Percentiles rank a stretch among this genome's conserved stretches.
These are phyloP conservation scores for Podarcis muralis DNA, from an alignment of 2,113 vertebrate genomes.

Conservation along the genomic window DNA sequence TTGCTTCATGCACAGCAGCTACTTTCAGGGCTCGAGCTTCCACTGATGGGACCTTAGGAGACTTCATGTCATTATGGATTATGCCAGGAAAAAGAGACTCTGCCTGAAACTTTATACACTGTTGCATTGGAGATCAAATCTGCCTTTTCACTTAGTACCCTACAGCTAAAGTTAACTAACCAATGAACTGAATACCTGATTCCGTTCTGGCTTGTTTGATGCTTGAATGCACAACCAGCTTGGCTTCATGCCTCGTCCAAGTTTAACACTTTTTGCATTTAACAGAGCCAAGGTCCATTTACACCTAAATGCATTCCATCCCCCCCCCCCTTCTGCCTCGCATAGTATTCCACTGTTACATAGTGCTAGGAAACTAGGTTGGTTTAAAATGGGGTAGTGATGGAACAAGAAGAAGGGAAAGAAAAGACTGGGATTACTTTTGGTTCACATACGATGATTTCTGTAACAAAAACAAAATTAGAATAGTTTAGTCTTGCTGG, in stretches of 20 bases:
- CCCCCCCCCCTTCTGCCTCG: no score
- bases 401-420: not conserved
- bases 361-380: not conserved
- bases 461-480: not conserved
- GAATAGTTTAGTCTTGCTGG: accelerated
- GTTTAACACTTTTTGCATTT: slow-evolving; percentile 46
- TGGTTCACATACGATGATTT: not conserved
- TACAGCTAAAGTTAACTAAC: slow-evolving; percentile 30
- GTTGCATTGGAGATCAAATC: slow-evolving; percentile 27
- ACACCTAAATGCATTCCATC: not conserved
- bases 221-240: not conserved
- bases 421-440: not conserved
- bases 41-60: not conserved
- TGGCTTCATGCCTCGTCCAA: slow-evolving; percentile 32
- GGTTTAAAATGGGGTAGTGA: not conserved
- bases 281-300: not conserved
- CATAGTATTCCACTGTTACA: not conserved
- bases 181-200: slow-evolving; percentile 36
- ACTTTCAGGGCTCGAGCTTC: slow-evolving; percentile 1
- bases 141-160: slow-evolving; percentile 51
- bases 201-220: slow-evolving; percentile 47
- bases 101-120: slow-evolving; percentile 39
- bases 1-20: not conserved
- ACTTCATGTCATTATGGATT: not conserved
- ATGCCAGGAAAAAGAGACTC: slow-evolving; percentile 42